phyloP scores from a whole-genome alignment of 2,113 vertebrate species.

The Sturnira hondurensis region DNA sequence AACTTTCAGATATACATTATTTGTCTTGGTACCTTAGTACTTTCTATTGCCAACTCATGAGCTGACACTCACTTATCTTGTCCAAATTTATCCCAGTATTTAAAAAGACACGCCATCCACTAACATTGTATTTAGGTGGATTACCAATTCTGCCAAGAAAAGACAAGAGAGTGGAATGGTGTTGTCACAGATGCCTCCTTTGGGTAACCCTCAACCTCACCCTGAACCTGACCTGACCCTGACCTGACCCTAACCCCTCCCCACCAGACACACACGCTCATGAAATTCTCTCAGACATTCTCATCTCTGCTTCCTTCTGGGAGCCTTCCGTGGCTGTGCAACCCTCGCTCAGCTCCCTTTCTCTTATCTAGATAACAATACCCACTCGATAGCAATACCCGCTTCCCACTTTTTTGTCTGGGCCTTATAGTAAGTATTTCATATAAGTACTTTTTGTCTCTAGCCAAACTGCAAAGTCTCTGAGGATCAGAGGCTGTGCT shows the following conservation, averaged over 20 bases:
- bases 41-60: not conserved
- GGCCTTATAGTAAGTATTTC: not conserved
- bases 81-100: not conserved
- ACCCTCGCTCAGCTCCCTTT: not conserved
- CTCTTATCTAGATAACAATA: not conserved
- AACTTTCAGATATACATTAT: not conserved
- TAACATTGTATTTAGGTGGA: not conserved
- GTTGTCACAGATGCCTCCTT: not conserved
- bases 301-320: not conserved
- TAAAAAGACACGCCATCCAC: not conserved
- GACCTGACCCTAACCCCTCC: not conserved
- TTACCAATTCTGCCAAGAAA: not conserved
- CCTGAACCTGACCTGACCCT: not conserved
- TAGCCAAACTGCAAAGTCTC: not conserved
- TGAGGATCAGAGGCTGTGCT: not conserved
- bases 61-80: not conserved
- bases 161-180: not conserved
- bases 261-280: not conserved
- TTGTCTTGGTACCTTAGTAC: not conserved
- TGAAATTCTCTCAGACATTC: not conserved
- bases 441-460: not conserved
- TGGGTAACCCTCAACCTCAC: not conserved
- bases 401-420: not conserved
- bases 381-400: not conserved
- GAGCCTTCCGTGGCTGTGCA: not conserved